A percentile compares a stretch with the other conserved stretches of the same genome.
Conservation (phyloP, 2,888 invertebrate genomes). For the Unio delphinus region DNA sequence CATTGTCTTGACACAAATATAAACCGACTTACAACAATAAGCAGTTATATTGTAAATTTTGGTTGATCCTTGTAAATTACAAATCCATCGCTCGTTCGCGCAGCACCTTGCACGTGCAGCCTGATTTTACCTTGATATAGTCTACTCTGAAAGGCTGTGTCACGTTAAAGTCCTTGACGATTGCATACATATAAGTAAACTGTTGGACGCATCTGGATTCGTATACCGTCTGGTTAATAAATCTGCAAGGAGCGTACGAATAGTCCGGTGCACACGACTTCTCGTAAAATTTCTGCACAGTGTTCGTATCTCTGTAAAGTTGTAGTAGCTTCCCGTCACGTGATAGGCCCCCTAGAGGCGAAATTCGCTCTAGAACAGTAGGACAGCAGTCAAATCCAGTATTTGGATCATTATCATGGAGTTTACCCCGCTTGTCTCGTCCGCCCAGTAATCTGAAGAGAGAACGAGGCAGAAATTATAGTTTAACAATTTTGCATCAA, state of each 20-base stretch:
- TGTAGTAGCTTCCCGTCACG: conserved; percentile 78
- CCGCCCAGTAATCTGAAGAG: conserved; percentile 33
- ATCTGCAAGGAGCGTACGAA: conserved; percentile 82
- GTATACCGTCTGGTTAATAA: conserved; percentile 80
- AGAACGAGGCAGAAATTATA: neutral
- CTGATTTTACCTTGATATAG: conserved; percentile 86
- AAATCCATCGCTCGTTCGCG: conserved; percentile 50
- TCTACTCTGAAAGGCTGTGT: conserved; percentile 81
- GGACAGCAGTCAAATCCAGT: conserved; percentile 82
- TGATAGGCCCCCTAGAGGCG: conserved; percentile 84
- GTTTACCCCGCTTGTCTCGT: conserved; percentile 30
- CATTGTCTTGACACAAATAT: too few relatives aligned
- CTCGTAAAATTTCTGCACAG: conserved; percentile 80
- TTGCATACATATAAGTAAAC: conserved; percentile 87
- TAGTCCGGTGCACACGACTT: conserved; percentile 83
- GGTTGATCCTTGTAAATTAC: conserved; percentile 15
- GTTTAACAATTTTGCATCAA: too few relatives aligned
- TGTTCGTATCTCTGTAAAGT: conserved; percentile 80
- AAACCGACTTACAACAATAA: too few relatives aligned
- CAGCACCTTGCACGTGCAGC: conserved; percentile 85
- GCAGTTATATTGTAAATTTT: neutral
- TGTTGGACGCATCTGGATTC: conserved; percentile 87
- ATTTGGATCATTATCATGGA: conserved; percentile 10
- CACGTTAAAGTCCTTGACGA: conserved; percentile 79
- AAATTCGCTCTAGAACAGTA: conserved; percentile 82